Percentiles rank a stretch among this genome's conserved stretches.
phyloP scores from a whole-genome alignment of 2,797 vertebrate genomes.

The Chiroxiphia lanceolata region DNA sequence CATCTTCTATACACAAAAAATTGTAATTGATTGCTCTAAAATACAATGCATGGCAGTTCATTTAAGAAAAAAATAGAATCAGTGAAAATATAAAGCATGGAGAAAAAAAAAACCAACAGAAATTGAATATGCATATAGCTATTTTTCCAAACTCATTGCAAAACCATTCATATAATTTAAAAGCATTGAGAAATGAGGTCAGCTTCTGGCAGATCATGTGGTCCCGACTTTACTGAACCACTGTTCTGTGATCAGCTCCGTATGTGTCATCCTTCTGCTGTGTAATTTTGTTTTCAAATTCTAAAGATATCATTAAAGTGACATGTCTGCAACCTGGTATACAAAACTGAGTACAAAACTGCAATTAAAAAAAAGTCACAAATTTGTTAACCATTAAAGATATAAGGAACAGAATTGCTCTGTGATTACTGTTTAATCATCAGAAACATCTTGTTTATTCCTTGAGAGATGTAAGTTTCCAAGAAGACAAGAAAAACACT shows the following conservation, averaged over 20 bases:
- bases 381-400: neutral
- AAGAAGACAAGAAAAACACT: neutral
- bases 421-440: neutral
- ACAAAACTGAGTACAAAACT: conserved; percentile 1
- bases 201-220: conserved; percentile 73
- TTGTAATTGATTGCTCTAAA: neutral
- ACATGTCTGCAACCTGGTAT: conserved; percentile 35
- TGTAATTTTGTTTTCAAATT: conserved; percentile 60
- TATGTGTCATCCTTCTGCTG: conserved; percentile 77
- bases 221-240: conserved; percentile 67
- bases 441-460: neutral
- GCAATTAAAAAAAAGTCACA: neutral
- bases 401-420: neutral
- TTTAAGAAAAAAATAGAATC: neutral
- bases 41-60: neutral
- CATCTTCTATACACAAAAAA: neutral
- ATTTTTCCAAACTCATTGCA: neutral
- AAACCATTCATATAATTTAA: conserved; percentile 31
- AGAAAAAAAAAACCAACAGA: neutral
- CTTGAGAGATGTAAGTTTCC: neutral
- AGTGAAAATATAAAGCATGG: neutral
- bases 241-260: conserved; percentile 72
- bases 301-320: conserved; percentile 62
- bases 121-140: neutral
- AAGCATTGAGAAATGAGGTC: conserved; percentile 74